Percentiles rank a stretch among this genome's conserved stretches.
phyloP scores from a whole-genome alignment of 2,888 invertebrate genomes.

The Carabus problematicus region DNA sequence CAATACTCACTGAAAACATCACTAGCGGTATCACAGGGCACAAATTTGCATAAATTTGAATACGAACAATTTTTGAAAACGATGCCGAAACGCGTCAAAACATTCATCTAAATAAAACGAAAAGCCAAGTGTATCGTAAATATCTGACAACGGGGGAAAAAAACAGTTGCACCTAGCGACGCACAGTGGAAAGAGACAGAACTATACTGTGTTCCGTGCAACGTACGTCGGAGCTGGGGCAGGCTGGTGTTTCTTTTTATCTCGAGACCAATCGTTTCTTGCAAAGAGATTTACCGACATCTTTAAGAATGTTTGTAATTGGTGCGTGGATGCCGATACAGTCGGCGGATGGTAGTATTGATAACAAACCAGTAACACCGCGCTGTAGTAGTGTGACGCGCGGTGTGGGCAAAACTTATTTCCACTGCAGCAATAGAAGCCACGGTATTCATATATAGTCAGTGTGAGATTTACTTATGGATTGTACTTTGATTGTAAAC shows the following conservation, averaged over 20 bases:
- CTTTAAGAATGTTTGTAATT: constrained; percentile 57
- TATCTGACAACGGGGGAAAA: constrained; percentile 4
- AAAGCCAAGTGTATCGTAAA: not conserved
- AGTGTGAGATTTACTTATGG: too few relatives aligned
- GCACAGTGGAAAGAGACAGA: not conserved
- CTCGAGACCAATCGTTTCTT: constrained; percentile 49
- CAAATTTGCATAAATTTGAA: constrained; percentile 14
- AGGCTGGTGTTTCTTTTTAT: constrained; percentile 44
- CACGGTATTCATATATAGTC: too few relatives aligned
- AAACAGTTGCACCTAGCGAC: not conserved
- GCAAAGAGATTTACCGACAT: constrained; percentile 55
- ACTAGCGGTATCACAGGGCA: not conserved
- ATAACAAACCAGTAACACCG: not conserved
- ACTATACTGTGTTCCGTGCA: not conserved
- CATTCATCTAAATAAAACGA: constrained; percentile 7
- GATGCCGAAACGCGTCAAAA: constrained; percentile 16
- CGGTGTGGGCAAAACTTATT: too few relatives aligned
- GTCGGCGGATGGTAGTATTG: constrained; percentile 17
- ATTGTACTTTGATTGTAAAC: too few relatives aligned
- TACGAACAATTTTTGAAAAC: constrained; percentile 1
- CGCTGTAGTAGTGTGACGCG: too few relatives aligned
- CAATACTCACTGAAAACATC: too few relatives aligned
- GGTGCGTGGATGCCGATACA: constrained; percentile 56
- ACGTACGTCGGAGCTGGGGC: constrained; percentile 32
- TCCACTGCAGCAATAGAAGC: too few relatives aligned